A percentile compares a stretch with the other conserved stretches of the same genome.
phyloP scores from a whole-genome alignment of 2,888 invertebrate species.

The Geophilus truncorum region DNA sequence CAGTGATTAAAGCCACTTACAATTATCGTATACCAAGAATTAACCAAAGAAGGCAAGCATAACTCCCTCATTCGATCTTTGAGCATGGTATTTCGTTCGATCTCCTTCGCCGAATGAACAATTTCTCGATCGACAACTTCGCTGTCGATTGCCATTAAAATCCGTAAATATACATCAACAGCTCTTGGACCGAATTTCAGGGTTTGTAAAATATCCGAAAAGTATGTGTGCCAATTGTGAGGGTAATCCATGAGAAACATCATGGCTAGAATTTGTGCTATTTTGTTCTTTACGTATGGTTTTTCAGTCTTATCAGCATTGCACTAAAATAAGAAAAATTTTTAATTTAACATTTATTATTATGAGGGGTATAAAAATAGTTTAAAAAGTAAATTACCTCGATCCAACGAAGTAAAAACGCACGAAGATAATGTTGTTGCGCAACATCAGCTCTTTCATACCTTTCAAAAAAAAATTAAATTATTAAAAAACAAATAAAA shows the following conservation, averaged over 20 bases:
- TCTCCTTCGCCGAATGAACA: slow-evolving; percentile 47
- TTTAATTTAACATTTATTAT: background rate
- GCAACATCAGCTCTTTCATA: slow-evolving; percentile 42
- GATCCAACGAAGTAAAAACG: slow-evolving; percentile 49
- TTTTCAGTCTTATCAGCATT: slow-evolving; percentile 42
- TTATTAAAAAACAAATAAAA: background rate
- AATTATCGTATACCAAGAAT: slow-evolving; percentile 56
- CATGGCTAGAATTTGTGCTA: slow-evolving; percentile 54
- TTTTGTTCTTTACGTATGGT: slow-evolving; percentile 54
- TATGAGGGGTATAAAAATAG: too few relatives aligned
- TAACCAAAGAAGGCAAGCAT: slow-evolving; percentile 53
- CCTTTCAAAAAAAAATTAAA: slow-evolving; percentile 40
- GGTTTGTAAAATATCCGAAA: slow-evolving; percentile 51
- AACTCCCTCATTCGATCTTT: slow-evolving; percentile 56
- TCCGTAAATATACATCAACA: slow-evolving; percentile 54
- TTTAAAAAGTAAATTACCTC: too few relatives aligned
- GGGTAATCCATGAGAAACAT: slow-evolving; percentile 56
- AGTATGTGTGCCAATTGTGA: slow-evolving; percentile 54
- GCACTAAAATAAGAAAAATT: background rate
- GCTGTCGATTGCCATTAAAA: slow-evolving; percentile 54
- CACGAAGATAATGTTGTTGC: slow-evolving; percentile 46
- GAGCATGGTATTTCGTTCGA: slow-evolving; percentile 52
- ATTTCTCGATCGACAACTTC: slow-evolving; percentile 55
- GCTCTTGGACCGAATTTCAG: slow-evolving; percentile 47
- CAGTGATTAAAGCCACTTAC: slow-evolving; percentile 46